Percentiles rank a stretch among this genome's conserved stretches.
Evolutionary conservation across 2,113 vertebrate genomes (phyloP).

Genomic region (Proteles cristata): DNA sequence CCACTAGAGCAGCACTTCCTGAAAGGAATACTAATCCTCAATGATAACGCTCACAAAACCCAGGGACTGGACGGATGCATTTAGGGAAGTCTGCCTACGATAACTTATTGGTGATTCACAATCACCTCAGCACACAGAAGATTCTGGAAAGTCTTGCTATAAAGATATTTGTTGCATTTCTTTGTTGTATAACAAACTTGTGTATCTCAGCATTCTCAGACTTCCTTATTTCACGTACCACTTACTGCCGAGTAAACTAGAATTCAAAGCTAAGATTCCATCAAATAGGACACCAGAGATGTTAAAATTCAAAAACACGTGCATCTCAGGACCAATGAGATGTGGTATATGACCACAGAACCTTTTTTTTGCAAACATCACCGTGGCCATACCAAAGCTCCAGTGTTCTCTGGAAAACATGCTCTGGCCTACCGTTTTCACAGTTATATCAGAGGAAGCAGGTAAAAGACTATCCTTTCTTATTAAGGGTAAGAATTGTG

Average conservation of each 20-base stretch:
- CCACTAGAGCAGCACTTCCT: neutral
- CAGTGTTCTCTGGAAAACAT: neutral
- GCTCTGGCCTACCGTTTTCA: neutral
- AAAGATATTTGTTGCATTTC: neutral
- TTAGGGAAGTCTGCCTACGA: neutral
- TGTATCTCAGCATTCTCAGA: slow-evolving; percentile 62
- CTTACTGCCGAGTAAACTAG: neutral
- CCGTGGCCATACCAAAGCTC: neutral
- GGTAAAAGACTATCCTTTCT: neutral
- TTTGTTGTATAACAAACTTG: slow-evolving; percentile 31
- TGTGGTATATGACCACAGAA: neutral
- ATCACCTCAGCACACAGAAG: neutral
- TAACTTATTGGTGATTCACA: neutral
- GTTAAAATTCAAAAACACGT: neutral
- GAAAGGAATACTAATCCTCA: neutral
- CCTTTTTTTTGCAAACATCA: neutral
- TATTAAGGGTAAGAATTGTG: neutral
- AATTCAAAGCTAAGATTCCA: neutral
- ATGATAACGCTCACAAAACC: neutral
- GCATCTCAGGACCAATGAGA: neutral
- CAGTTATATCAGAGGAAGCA: neutral
- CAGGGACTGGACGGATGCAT: neutral
- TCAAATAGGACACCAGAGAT: neutral
- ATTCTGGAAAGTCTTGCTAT: neutral
- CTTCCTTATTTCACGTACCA: slow-evolving; percentile 64